These are phyloP conservation scores for Brachymystax lenok DNA, from an alignment of 2,797 vertebrate genomes.

Conservation along the genomic window DNA sequence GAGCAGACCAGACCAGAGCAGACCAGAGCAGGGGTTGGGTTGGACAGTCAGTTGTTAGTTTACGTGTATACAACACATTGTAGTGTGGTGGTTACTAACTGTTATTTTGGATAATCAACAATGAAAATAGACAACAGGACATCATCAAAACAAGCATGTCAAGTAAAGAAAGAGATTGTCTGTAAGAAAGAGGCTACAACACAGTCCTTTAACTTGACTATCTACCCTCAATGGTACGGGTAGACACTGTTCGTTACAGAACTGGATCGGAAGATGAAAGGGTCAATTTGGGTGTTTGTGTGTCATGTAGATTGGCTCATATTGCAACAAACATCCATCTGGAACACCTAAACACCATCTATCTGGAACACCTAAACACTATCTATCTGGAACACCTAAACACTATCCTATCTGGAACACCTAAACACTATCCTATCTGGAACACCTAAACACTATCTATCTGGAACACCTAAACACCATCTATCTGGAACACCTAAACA, in stretches of 20 bases:
- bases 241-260: no score
- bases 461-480: no score
- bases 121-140: slow-evolving; percentile 5
- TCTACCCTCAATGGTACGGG: no score
- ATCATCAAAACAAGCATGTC: slow-evolving; percentile 2
- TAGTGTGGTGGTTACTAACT: not conserved
- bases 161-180: slow-evolving; percentile 14
- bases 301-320: not conserved
- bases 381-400: no score
- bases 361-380: not conserved
- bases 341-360: not conserved
- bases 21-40: not conserved
- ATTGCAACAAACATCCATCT: not conserved
- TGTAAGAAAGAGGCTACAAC: not conserved
- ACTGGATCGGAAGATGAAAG: no score
- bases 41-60: not conserved
- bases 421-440: no score
- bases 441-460: no score
- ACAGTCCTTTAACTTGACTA: not conserved
- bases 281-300: not conserved
- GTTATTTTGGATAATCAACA: not conserved
- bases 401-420: no score
- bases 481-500: no score
- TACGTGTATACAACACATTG: not conserved
- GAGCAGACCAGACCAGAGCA: not conserved